Evolutionary conservation across 2,113 vertebrate species (phyloP).

Genomic region (Zootoca vivipara): DNA sequence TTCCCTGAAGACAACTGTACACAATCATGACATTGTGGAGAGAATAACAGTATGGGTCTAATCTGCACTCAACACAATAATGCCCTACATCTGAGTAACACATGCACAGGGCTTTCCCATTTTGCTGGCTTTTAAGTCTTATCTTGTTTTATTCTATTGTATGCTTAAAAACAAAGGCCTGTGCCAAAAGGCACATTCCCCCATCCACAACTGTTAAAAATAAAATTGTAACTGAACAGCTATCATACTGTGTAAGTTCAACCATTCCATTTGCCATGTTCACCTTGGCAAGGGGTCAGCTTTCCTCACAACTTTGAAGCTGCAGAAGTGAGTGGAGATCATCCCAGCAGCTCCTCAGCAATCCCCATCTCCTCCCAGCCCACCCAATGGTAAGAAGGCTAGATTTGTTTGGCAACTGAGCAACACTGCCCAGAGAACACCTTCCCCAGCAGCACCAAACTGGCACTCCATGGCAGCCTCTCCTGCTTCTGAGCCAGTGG

Average conservation of each 20-base stretch:
- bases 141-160: too few relatives aligned
- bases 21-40: too few relatives aligned
- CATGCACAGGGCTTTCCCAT: too few relatives aligned
- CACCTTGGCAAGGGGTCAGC: not conserved
- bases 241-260: not conserved
- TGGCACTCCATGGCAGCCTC: not conserved
- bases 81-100: too few relatives aligned
- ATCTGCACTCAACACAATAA: too few relatives aligned
- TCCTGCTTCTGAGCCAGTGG: not conserved
- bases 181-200: too few relatives aligned
- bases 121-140: too few relatives aligned
- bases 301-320: not conserved
- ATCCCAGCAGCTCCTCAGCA: not conserved
- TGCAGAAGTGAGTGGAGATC: not conserved
- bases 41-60: too few relatives aligned
- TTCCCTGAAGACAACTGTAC: too few relatives aligned
- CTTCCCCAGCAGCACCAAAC: not conserved
- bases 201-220: not conserved
- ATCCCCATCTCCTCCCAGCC: not conserved
- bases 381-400: not conserved
- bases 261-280: not conserved
- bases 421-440: not conserved
- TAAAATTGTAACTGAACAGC: not conserved
- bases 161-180: too few relatives aligned
- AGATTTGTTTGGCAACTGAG: not conserved